Conservation (phyloP, 2,113 vertebrate genomes). For the Ceratotherium simum region DNA sequence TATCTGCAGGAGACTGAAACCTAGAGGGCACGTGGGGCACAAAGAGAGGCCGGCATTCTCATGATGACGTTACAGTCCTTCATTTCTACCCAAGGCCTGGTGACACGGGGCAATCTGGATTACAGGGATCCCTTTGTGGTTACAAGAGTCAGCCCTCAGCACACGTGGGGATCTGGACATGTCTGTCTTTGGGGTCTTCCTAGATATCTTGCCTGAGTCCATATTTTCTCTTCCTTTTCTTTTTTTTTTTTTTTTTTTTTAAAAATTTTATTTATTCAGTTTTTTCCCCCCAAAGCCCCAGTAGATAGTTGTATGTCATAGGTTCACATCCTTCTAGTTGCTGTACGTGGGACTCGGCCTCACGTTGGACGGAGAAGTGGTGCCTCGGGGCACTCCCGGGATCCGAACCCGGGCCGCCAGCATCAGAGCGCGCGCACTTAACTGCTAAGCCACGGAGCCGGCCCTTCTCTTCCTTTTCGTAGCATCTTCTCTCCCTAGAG, state of each 20-base stretch:
- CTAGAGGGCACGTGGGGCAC: neutral
- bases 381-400: no score
- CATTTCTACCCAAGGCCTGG: neutral
- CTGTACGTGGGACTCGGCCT: no score
- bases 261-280: no score
- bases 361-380: no score
- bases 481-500: neutral
- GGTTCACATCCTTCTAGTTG: no score
- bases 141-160: neutral
- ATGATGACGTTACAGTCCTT: neutral
- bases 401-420: no score
- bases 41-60: fast-evolving
- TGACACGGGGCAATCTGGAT: neutral
- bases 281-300: no score
- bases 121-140: neutral
- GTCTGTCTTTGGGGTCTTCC: neutral
- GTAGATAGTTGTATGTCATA: no score
- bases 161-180: fast-evolving
- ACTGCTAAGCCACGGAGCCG: no score
- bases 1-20: neutral
- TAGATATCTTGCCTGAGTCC: neutral
- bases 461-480: neutral
- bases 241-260: no score
- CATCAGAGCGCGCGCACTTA: no score
- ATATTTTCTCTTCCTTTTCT: neutral